Evolutionary conservation across 1,140 invertebrate species (phyloP), one percentile per base, ranked within the genome.

Genomic region (Pseudobourletiella spinata): DNA sequence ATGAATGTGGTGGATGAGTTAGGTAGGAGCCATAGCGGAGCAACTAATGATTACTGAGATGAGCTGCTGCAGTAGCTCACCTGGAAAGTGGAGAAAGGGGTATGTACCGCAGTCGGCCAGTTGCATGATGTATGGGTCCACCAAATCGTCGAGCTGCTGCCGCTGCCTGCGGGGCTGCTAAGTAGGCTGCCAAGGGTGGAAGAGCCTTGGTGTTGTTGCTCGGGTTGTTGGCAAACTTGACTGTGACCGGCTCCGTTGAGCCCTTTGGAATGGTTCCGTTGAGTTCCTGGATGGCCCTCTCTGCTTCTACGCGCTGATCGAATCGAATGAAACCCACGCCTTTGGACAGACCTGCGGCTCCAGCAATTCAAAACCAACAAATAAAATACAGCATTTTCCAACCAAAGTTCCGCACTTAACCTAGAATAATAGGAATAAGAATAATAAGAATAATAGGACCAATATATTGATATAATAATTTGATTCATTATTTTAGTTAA

Each of bases 221-320:
- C n/a, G 91, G 90, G 76, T 95, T 98, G 78, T 99, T 99, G 64
- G 96, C 96, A 78, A 99, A 99, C 79, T 99, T 99, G 64, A 99
- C 96, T 35, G 94, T 97, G 71, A 99, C 96, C 35, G 94, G 92
- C 77, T 98, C 95, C 61, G 89, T 88, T 52, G 91, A 91, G 70
- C 92, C 91, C 77, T 91, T 95, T 54, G 89, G 95, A 79, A 95
- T 91, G 66, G 91, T 94, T 63, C 96, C 95, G 76, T 98, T 97
- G 70, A 99, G 79, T 78, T 98, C 92, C 75, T 97, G 90, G 70
- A 99, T 99, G 25, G 96, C 96, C 44, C 89, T 81, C 76, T 99
- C 96, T 3, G 96, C 96, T 78, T 99, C 95, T 68, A 90, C 83
- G 61, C 95, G 86, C 76, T 98, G 93, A 78, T 99, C 96, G 78